Base-by-base conservation (phyloP, 2,113 vertebrate genomes). In the Istiophorus platypterus region DNA sequence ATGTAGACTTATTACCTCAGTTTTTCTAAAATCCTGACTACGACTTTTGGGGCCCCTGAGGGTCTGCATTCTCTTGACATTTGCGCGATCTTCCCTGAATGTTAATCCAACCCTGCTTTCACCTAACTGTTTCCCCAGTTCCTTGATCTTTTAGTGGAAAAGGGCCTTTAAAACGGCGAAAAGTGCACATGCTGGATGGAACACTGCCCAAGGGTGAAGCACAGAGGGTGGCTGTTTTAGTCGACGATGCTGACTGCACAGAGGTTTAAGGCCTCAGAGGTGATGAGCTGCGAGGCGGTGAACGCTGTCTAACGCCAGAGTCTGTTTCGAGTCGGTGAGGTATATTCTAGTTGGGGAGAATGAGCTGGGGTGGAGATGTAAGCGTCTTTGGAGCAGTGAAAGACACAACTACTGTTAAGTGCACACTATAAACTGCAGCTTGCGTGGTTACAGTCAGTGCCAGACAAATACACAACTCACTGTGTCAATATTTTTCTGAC, bases 251-350 rank as follows among this genome's bases (percentile, higher is more conserved):
- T 61, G 69, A 42, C 39, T 64, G 59, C 76, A 47, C 72, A 59
- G 88, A 91, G 88, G 88, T 87, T 80, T 78, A 91, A 93, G 91
- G 92, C 91, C 89, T 89, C 84, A 56, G 85, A 86, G 88, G 89
- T 92, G 85, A 85, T 65, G 70, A 85, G 72, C 79, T 79, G 80
- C 5, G 64, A 73, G 76, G 41, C 54, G 82, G 72, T 72, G 59
- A 63, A 20, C 11, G 69, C 63, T 78, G 80, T 65, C 74, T 24
- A 20, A 59, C 27, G 56, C 59, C 68, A 71, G 51, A 37, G 68
- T 70, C 64, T 29, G 75, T 63, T 54, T n/a, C 74, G 41, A 59
- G 34, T 61, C 0, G 45, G 76, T 85, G 88, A 92, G 80, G 90
- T 90, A 88, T 82, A 84, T 77, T 82, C 63, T 11, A 64, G 62